These are phyloP conservation scores for Canis aureus DNA, from an alignment of 2,113 vertebrate genomes.

Conservation along the genomic window DNA sequence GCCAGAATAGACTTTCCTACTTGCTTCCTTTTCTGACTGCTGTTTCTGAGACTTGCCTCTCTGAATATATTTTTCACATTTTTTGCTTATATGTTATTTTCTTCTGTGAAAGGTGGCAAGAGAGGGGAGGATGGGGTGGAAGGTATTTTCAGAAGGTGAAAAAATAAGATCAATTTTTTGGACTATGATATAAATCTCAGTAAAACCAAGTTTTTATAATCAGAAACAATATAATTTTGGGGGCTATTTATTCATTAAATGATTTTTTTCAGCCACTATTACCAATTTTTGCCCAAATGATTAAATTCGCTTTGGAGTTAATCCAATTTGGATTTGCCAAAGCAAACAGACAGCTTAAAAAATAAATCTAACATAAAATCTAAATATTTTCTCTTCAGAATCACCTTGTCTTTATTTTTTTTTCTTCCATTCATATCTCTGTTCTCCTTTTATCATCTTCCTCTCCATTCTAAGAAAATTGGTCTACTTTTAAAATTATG, in stretches of 20 bases:
- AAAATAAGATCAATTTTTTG: background rate
- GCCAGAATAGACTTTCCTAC: background rate
- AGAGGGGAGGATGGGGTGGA: background rate
- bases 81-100: background rate
- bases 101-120: background rate
- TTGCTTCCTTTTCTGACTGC: background rate
- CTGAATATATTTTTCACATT: background rate
- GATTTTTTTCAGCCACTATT: background rate
- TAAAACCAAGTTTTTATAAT: background rate
- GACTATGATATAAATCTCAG: background rate
- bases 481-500: background rate
- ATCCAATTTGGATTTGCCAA: slow-evolving; percentile 20
- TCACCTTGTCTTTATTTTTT: background rate
- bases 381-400: background rate
- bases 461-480: background rate
- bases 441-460: background rate
- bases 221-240: background rate
- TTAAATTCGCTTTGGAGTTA: slow-evolving; percentile 21
- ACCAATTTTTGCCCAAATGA: slow-evolving; percentile 11
- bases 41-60: background rate
- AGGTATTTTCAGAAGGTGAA: background rate
- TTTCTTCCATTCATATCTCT: background rate
- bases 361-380: background rate
- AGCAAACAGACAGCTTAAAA: background rate
- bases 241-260: background rate